Evolutionary conservation across 2,797 vertebrate species (phyloP).

Genomic region (Tympanoctomys barrerae): DNA sequence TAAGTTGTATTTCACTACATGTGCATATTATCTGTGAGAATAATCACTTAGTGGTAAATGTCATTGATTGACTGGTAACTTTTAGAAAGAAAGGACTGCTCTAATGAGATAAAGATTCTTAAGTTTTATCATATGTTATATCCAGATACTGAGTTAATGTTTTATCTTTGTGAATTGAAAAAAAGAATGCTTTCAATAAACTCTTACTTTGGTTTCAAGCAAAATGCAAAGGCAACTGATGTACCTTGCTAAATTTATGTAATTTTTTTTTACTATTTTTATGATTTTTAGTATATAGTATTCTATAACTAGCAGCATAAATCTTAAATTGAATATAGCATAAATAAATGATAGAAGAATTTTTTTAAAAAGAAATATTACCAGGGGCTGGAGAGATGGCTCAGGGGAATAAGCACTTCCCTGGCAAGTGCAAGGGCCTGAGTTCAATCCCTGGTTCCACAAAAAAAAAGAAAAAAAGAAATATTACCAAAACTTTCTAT

Average conservation of each 20-base stretch:
- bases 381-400: too few species aligned
- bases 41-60: slow-evolving; percentile 9
- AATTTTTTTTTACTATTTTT: too few species aligned
- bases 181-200: slow-evolving; percentile 6
- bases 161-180: not conserved
- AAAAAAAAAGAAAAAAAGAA: too few species aligned
- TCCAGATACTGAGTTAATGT: not conserved
- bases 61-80: not conserved
- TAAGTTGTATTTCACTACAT: not conserved
- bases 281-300: not conserved
- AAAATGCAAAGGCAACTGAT: not conserved
- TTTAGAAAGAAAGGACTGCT: not conserved
- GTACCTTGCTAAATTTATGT: not conserved
- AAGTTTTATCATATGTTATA: not conserved
- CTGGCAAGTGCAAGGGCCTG: too few species aligned
- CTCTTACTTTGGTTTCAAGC: not conserved
- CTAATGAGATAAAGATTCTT: not conserved
- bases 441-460: too few species aligned
- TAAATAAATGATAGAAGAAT: not conserved
- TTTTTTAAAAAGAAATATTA: not conserved
- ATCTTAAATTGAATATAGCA: not conserved
- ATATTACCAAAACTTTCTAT: too few species aligned
- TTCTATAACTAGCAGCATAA: not conserved
- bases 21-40: not conserved
- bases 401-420: too few species aligned